A percentile compares a stretch with the other conserved stretches of the same genome.
phyloP scores from a whole-genome alignment of 2,113 vertebrate genomes.

The Tragulus kanchil region DNA sequence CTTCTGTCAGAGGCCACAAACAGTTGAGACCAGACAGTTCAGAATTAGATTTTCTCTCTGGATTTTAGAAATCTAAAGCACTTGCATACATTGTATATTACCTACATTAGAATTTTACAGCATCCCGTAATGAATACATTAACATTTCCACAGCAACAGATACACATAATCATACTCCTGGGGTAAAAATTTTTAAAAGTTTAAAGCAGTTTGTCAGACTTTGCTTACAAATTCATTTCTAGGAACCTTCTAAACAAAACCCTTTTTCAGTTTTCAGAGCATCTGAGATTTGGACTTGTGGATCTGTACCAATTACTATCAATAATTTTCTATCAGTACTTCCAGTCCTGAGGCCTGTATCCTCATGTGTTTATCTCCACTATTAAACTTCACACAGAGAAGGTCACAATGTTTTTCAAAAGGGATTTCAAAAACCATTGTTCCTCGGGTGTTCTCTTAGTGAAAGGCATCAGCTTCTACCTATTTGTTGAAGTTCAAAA shows the following conservation, averaged over 20 bases:
- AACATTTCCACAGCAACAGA: not conserved
- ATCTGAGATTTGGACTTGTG: not conserved
- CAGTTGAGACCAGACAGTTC: not conserved
- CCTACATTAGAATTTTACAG: not conserved
- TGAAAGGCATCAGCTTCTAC: not conserved
- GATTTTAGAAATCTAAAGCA: not conserved
- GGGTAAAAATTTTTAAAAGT: not conserved
- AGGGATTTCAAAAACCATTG: not conserved
- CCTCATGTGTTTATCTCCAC: not conserved
- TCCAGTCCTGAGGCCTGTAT: not conserved
- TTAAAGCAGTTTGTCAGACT: not conserved
- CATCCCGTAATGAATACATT: not conserved
- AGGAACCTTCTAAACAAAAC: not conserved
- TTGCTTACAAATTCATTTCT: not conserved
- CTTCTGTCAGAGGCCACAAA: not conserved
- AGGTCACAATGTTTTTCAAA: not conserved
- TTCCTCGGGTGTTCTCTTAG: not conserved
- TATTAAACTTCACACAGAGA: too few species aligned
- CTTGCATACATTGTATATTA: not conserved
- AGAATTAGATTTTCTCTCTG: not conserved
- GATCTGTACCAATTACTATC: not conserved
- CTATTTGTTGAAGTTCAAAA: not conserved
- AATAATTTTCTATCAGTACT: not conserved
- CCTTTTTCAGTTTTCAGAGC: not conserved
- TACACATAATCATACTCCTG: not conserved